Evolutionary conservation across 2,888 invertebrate genomes (phyloP).

Genomic region (Pasiphila rectangulata): DNA sequence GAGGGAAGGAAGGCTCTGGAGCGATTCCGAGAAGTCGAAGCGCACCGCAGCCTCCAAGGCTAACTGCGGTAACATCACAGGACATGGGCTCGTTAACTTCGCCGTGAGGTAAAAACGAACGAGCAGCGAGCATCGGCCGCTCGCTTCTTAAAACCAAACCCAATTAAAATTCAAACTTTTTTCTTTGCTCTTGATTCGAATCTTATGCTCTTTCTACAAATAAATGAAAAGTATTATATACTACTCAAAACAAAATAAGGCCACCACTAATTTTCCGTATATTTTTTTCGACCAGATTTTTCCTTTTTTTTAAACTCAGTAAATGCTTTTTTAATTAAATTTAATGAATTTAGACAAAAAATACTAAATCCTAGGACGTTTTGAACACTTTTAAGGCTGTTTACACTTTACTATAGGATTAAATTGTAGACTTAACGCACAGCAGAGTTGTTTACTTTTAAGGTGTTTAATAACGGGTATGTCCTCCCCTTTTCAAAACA

Average conservation of each 20-base stretch:
- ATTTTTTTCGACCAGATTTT: no score
- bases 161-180: constrained; percentile 56
- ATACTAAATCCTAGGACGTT: no score
- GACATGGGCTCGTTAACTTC: constrained; percentile 65
- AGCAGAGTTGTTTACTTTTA: no score
- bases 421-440: no score
- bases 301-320: no score
- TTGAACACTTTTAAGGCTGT: no score
- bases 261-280: no score
- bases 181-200: constrained; percentile 30
- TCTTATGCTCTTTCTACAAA: constrained; percentile 12
- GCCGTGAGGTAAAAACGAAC: constrained; percentile 62
- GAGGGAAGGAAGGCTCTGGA: constrained; percentile 39
- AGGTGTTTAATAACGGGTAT: no score
- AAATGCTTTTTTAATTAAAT: no score
- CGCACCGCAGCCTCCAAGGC: constrained; percentile 61
- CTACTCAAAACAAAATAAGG: background rate
- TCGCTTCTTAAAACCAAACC: constrained; percentile 47
- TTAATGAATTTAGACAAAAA: no score
- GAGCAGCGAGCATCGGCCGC: constrained; percentile 32
- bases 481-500: no score
- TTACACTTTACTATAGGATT: no score
- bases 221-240: background rate
- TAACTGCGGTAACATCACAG: constrained; percentile 72
- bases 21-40: constrained; percentile 70